phyloP scores from a whole-genome alignment of 2,797 vertebrate species.

The Urophycis tenuis region DNA sequence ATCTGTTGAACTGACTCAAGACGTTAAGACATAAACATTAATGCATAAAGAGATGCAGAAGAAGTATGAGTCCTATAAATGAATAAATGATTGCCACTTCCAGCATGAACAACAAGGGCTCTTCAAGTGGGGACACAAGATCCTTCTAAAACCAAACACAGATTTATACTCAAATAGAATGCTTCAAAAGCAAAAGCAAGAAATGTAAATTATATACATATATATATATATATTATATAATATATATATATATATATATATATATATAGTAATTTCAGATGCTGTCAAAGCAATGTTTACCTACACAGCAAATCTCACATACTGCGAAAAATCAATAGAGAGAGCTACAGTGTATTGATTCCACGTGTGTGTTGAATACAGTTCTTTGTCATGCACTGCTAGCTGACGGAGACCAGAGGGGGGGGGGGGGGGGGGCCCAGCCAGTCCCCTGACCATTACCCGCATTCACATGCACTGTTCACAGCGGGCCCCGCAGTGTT shows the following conservation, averaged over 20 bases:
- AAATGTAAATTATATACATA: conserved; percentile 5
- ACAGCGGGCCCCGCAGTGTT: conserved; percentile 19
- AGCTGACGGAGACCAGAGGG: conserved; percentile 12
- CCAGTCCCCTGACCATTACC: conserved; percentile 20
- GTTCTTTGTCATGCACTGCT: conserved; percentile 46
- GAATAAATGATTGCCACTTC: not conserved
- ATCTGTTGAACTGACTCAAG: not conserved
- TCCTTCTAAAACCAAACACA: not conserved
- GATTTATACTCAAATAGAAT: not conserved
- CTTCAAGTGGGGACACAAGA: not conserved
- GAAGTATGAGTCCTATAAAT: not conserved
- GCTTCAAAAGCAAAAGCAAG: not conserved
- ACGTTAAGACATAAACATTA: not conserved
- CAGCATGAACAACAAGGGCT: not conserved
- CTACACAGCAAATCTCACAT: conserved; percentile 59
- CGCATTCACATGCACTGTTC: conserved; percentile 19
- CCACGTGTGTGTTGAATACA: conserved; percentile 54
- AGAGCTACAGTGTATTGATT: conserved; percentile 58
- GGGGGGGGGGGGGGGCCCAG: not conserved
- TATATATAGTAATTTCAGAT: conserved; percentile 49
- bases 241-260: conserved; percentile 4
- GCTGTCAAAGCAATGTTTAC: conserved; percentile 49
- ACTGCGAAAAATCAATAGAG: conserved; percentile 63
- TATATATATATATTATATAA: conserved; percentile 14
- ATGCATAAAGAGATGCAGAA: not conserved